Evolutionary conservation across 2,888 invertebrate species (phyloP).

Genomic region (Pseudococcus jackbeardsleyi): DNA sequence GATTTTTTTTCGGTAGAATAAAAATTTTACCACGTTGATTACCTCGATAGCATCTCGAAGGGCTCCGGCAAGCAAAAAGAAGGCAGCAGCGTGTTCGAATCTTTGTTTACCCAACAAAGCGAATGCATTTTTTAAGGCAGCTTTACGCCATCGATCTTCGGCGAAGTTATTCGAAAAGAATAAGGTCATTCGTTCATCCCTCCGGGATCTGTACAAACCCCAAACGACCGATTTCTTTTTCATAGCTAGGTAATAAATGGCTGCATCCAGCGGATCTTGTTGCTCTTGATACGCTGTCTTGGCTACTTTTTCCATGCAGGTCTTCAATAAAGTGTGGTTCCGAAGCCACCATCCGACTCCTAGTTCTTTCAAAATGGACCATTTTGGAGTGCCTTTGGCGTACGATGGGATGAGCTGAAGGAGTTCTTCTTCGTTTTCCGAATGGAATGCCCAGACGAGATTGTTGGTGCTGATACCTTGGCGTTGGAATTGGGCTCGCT

Average conservation of each 20-base stretch:
- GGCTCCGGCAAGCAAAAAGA: constrained; percentile 95
- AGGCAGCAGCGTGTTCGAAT: constrained; percentile 98
- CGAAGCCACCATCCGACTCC: constrained; percentile 98
- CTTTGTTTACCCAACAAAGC: constrained; percentile 94
- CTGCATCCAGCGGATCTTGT: constrained; percentile 97
- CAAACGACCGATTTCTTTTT: constrained; percentile 96
- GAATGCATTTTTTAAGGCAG: constrained; percentile 98
- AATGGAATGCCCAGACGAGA: constrained; percentile 99
- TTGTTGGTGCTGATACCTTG: constrained; percentile 90
- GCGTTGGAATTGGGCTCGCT: constrained; percentile 87
- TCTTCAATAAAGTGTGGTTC: constrained; percentile 84
- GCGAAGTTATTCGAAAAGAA: constrained; percentile 97
- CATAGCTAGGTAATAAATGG: constrained; percentile 97
- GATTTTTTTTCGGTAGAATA: neutral
- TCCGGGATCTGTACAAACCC: constrained; percentile 91
- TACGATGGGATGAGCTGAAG: constrained; percentile 90
- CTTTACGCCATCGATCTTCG: constrained; percentile 95
- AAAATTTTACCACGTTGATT: constrained; percentile 67
- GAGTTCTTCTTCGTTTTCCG: constrained; percentile 96
- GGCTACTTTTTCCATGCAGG: constrained; percentile 90
- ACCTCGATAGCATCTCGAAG: constrained; percentile 96
- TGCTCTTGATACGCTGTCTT: constrained; percentile 92
- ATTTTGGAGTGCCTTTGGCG: constrained; percentile 86
- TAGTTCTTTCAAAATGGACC: constrained; percentile 91
- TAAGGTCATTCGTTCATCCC: constrained; percentile 91